These are phyloP conservation scores for pig (Sus scrofa) DNA, from an alignment of 2,113 vertebrate genomes.

Conservation along the genomic window T2T-Sscrofa CM000824.6:60987001-60987500, in stretches of 20 bases:
- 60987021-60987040: not conserved
- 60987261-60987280: not conserved
- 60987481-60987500: too few relatives aligned
- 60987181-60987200: slow-evolving; percentile 54
- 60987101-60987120: slow-evolving; percentile 43
- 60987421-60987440: too few relatives aligned
- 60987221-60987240: not conserved
- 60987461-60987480: too few relatives aligned
- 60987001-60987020: not conserved
- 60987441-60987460: too few relatives aligned
- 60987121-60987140: slow-evolving; percentile 15
- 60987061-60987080: not conserved
- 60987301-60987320: not conserved
- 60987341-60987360: not conserved
- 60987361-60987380: not conserved
- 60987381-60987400: too few relatives aligned
- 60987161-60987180: slow-evolving; percentile 74
- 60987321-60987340: not conserved
- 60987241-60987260: not conserved
- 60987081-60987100: slow-evolving; percentile 45
- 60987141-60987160: slow-evolving; percentile 68
- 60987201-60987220: not conserved
- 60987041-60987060: slow-evolving; percentile 26
- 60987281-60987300: not conserved
- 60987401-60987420: too few relatives aligned